Evolutionary conservation across 2,888 invertebrate genomes (phyloP).

Genomic region (Steinernema scapterisci): DNA sequence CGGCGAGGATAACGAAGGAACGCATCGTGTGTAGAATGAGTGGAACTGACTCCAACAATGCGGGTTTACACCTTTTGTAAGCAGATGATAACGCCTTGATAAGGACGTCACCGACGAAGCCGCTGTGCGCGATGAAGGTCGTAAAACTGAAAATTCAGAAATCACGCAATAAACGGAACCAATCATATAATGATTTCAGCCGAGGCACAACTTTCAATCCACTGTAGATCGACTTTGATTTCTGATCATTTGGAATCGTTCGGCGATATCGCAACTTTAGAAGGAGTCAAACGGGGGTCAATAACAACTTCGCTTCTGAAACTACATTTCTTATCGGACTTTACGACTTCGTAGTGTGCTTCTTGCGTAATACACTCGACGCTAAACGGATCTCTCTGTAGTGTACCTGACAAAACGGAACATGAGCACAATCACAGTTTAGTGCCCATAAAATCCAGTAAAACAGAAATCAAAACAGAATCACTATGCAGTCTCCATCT

Average conservation of each 20-base stretch:
- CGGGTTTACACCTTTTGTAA: not conserved
- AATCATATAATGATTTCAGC: too few species aligned
- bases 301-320: too few species aligned
- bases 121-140: not conserved
- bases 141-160: not conserved
- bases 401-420: not conserved
- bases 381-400: too few species aligned
- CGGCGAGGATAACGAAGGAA: conserved; percentile 16
- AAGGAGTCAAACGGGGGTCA: too few species aligned
- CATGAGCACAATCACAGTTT: not conserved
- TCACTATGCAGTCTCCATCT: conserved; percentile 9
- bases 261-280: too few species aligned
- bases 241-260: too few species aligned
- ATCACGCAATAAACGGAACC: not conserved
- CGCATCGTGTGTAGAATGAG: not conserved
- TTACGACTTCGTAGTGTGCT: too few species aligned
- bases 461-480: conserved; percentile 4
- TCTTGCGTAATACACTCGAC: too few species aligned
- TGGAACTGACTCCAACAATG: not conserved
- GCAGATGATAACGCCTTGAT: not conserved
- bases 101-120: not conserved
- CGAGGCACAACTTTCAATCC: too few species aligned
- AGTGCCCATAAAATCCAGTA: not conserved
- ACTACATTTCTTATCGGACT: too few species aligned
- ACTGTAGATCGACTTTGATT: too few species aligned